These are phyloP conservation scores for Villa cingulata DNA, from an alignment of 2,888 invertebrate genomes.

Conservation along the genomic window DNA sequence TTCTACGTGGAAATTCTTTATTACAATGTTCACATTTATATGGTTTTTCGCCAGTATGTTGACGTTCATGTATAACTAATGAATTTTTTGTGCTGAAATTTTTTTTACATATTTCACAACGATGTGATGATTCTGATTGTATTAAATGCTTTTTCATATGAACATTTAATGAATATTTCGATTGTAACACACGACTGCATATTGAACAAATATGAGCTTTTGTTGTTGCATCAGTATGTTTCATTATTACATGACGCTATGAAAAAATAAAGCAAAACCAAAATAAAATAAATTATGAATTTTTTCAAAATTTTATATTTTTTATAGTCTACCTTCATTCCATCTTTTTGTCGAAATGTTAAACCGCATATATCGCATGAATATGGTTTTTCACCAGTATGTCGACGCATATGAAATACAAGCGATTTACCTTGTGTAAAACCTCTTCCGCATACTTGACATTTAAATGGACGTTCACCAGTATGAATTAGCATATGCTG, in stretches of 20 bases:
- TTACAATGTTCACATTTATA: conserved; percentile 12
- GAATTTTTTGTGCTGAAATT: conserved; percentile 11
- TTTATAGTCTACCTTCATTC: conserved; percentile 20
- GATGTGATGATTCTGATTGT: conserved; percentile 28
- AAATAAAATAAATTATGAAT: not conserved
- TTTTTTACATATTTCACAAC: conserved; percentile 22
- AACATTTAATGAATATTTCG: conserved; percentile 19
- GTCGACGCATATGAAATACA: conserved; percentile 26
- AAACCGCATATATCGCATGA: conserved; percentile 25
- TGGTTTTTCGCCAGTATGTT: conserved; percentile 14
- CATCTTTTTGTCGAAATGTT: conserved; percentile 27
- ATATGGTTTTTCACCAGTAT: conserved; percentile 29
- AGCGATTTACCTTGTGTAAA: conserved; percentile 29
- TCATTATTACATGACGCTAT: conserved; percentile 22
- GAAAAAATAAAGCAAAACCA: not conserved
- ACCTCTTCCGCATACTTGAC: conserved; percentile 23
- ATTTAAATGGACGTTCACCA: conserved; percentile 26
- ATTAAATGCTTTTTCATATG: conserved; percentile 24
- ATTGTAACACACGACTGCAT: conserved; percentile 20
- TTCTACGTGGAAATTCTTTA: conserved; percentile 13
- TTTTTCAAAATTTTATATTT: not conserved
- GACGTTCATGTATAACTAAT: conserved; percentile 9
- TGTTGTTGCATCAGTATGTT: conserved; percentile 17
- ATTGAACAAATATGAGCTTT: conserved; percentile 20
- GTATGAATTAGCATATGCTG: conserved; percentile 29